A percentile compares a stretch with the other conserved stretches of the same genome.
Conservation (phyloP, 2,888 invertebrate genomes). For the Linnaemya tessellans region DNA sequence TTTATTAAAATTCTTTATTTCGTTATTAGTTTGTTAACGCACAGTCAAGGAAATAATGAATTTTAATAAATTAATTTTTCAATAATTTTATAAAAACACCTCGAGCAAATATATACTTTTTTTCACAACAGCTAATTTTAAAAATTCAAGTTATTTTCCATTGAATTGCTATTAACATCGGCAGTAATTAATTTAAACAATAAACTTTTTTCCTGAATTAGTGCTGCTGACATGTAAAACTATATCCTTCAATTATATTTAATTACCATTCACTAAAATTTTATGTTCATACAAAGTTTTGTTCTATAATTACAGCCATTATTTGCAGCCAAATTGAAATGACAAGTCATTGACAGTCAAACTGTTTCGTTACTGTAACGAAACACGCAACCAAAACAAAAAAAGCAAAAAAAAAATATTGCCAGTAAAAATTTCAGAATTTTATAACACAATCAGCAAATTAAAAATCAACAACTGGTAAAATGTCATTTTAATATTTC, state of each 20-base stretch:
- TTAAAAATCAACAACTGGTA: slow-evolving; percentile 34
- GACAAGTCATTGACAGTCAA: slow-evolving; percentile 37
- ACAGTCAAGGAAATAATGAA: too few relatives aligned
- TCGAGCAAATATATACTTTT: too few relatives aligned
- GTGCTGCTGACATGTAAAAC: background rate
- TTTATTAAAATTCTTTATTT: too few relatives aligned
- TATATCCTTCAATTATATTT: background rate
- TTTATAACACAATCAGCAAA: slow-evolving; percentile 31
- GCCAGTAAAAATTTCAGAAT: background rate
- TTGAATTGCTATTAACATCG: background rate
- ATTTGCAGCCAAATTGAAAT: slow-evolving; percentile 12
- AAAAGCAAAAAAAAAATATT: too few relatives aligned
- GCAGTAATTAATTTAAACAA: background rate
- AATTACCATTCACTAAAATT: background rate
- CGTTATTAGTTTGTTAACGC: too few relatives aligned
- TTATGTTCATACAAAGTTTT: background rate
- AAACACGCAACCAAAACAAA: too few relatives aligned
- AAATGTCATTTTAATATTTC: slow-evolving; percentile 41
- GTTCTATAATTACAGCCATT: background rate
- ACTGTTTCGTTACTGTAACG: background rate
- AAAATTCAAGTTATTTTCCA: background rate
- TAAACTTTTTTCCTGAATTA: background rate
- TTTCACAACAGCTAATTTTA: too few relatives aligned
- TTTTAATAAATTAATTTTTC: too few relatives aligned
- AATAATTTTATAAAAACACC: too few relatives aligned